These are phyloP conservation scores for Caenorhabditis sp. DNA, from an alignment of 2,888 invertebrate species.

Conservation along the genomic window DNA sequence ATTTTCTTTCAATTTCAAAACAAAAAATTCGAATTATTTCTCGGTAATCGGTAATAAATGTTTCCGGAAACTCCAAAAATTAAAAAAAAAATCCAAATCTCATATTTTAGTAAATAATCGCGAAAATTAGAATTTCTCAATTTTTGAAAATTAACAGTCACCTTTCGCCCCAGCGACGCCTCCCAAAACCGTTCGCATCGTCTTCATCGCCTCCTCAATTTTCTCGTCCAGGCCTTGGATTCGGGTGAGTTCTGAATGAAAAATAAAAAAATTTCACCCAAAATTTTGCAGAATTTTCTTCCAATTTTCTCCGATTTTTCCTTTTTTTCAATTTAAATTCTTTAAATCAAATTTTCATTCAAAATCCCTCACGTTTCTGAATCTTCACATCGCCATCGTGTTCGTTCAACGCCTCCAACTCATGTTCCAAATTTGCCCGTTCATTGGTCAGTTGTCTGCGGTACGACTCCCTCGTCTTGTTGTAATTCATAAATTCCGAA, in stretches of 20 bases:
- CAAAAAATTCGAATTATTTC: no score
- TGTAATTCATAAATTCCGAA: slow-evolving; percentile 51
- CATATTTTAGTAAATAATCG: no score
- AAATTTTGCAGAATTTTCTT: not conserved
- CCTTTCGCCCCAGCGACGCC: slow-evolving; percentile 28
- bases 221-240: slow-evolving; percentile 37
- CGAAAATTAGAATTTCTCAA: no score
- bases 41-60: no score
- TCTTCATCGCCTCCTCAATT: slow-evolving; percentile 33
- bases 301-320: not conserved
- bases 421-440: slow-evolving; percentile 51
- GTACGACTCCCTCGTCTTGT: slow-evolving; percentile 59
- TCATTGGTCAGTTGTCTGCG: slow-evolving; percentile 52
- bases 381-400: slow-evolving; percentile 39
- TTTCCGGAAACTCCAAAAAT: no score
- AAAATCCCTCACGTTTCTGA: slow-evolving; percentile 32
- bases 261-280: not conserved
- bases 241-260: slow-evolving; percentile 37
- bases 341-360: not conserved
- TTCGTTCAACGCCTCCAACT: slow-evolving; percentile 47
- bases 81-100: no score
- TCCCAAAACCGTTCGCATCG: slow-evolving; percentile 19
- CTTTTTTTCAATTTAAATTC: not conserved
- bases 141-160: no score
- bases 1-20: no score